Evolutionary conservation across 2,113 vertebrate genomes (phyloP).

Genomic region (Xerus inauris): DNA sequence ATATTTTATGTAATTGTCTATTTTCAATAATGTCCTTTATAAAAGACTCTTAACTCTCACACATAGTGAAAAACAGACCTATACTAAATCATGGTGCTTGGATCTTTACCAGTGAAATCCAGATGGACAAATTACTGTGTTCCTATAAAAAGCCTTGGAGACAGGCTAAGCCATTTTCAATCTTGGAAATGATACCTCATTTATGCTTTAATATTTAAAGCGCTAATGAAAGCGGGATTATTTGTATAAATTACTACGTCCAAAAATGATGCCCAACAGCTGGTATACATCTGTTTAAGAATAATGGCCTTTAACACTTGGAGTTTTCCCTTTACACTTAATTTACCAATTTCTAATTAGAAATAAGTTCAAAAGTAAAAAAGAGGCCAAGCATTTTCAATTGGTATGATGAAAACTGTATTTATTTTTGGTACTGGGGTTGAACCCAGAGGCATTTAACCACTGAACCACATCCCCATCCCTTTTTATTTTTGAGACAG

Average conservation of each 20-base stretch:
- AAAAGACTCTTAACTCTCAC: constrained; percentile 38
- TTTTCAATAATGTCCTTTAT: background rate
- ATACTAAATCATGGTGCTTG: background rate
- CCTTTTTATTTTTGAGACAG: no score
- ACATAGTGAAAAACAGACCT: background rate
- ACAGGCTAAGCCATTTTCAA: constrained; percentile 21
- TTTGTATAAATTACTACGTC: constrained; percentile 43
- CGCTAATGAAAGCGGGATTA: constrained; percentile 59
- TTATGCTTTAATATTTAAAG: constrained; percentile 36
- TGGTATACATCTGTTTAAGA: background rate
- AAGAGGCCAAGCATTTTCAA: constrained; percentile 54
- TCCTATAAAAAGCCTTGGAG: constrained; percentile 53
- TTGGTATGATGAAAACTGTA: background rate
- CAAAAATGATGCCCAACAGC: constrained; percentile 21
- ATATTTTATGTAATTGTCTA: constrained; percentile 38
- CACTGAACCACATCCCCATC: no score
- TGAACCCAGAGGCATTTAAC: no score
- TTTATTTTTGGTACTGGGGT: background rate
- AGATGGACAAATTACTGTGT: constrained; percentile 29
- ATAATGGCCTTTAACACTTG: background rate
- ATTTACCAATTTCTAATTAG: constrained; percentile 41
- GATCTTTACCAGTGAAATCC: constrained; percentile 24
- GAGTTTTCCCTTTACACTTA: background rate
- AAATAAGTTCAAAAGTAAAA: constrained; percentile 34
- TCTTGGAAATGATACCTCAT: constrained; percentile 36